Percentiles rank a stretch among this genome's conserved stretches.
Evolutionary conservation across 2,797 vertebrate genomes (phyloP).

Genomic region (Ceryle rudis): DNA sequence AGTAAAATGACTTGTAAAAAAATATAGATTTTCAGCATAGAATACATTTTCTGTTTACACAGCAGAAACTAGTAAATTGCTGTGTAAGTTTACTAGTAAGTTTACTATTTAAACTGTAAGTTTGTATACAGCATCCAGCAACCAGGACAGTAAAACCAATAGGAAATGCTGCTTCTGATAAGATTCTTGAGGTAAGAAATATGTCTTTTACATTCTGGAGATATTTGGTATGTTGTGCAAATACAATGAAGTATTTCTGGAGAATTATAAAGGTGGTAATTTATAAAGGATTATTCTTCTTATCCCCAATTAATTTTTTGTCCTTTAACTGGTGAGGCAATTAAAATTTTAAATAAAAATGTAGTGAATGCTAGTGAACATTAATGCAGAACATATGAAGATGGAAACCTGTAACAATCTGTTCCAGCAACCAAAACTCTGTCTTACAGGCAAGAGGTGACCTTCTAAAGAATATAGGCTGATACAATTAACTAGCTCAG

Average conservation of each 20-base stretch:
- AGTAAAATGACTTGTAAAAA: background rate
- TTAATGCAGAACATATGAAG: background rate
- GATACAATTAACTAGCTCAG: background rate
- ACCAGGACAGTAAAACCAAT: background rate
- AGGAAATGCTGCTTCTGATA: background rate
- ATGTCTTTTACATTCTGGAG: background rate
- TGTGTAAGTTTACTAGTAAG: background rate
- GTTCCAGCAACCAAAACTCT: background rate
- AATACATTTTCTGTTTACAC: background rate
- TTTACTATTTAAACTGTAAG: too few species aligned
- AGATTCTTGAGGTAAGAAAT: background rate
- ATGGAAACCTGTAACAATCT: background rate
- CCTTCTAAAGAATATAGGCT: background rate
- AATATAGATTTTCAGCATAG: background rate
- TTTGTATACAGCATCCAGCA: background rate
- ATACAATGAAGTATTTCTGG: background rate
- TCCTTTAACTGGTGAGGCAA: background rate
- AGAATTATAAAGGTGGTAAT: background rate
- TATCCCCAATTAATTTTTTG: background rate
- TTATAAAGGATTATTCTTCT: background rate
- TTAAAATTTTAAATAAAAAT: constrained; percentile 3
- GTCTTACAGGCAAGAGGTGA: background rate
- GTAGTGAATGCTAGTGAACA: background rate
- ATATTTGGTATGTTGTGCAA: background rate
- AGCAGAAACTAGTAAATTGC: background rate